Percentiles rank a stretch among this genome's conserved stretches.
phyloP scores from a whole-genome alignment of 2,113 vertebrate species.

The Hippocampus guttulatus region DNA sequence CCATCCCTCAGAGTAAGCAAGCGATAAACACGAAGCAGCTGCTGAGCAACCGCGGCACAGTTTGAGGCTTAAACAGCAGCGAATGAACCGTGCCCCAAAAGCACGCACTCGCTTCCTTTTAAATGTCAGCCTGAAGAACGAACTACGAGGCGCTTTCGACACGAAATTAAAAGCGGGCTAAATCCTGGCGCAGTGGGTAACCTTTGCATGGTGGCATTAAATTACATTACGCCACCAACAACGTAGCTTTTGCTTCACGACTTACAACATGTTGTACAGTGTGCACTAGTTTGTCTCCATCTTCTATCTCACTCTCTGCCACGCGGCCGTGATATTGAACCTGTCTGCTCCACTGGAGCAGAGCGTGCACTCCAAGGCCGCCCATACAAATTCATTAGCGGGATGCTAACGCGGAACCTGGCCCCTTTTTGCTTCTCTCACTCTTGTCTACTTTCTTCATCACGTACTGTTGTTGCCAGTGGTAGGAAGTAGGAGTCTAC shows the following conservation, averaged over 20 bases:
- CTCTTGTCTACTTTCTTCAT: constrained; percentile 16
- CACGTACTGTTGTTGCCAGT: neutral
- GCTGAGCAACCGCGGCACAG: neutral
- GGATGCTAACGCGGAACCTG: constrained; percentile 16
- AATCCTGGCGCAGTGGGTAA: constrained; percentile 26
- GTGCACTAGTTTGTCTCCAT: neutral
- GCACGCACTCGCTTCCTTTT: constrained; percentile 17
- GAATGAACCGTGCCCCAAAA: constrained; percentile 23
- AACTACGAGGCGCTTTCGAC: constrained; percentile 1
- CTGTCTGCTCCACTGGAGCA: constrained; percentile 24
- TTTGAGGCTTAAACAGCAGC: constrained; percentile 49
- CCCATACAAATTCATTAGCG: constrained; percentile 42
- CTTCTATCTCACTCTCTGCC: constrained; percentile 14
- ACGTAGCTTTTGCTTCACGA: neutral
- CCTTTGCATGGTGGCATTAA: constrained; percentile 9
- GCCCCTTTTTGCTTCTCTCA: neutral
- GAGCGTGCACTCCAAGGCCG: neutral
- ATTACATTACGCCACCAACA: neutral
- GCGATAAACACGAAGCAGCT: neutral
- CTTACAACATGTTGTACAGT: constrained; percentile 19
- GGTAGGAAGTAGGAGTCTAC: too few species aligned
- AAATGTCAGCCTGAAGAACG: constrained; percentile 27
- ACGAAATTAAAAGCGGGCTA: constrained; percentile 19
- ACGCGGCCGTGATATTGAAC: constrained; percentile 28
- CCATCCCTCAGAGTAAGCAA: neutral